phyloP scores from a whole-genome alignment of 2,797 vertebrate genomes.

The Pogonophryne albipinna region DNA sequence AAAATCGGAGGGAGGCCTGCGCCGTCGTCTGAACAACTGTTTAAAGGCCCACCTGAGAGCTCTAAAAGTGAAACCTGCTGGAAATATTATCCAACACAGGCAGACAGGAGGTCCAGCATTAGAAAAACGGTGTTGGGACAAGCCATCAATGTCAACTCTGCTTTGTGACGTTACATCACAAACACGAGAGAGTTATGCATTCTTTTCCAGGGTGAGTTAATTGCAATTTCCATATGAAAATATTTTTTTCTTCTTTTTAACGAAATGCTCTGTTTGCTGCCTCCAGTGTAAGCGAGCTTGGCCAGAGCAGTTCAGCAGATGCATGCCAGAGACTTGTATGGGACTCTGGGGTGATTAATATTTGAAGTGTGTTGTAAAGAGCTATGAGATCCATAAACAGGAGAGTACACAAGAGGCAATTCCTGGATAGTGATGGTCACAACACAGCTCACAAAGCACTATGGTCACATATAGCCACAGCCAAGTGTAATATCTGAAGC shows the following conservation, averaged over 20 bases:
- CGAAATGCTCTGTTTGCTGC: conserved; percentile 38
- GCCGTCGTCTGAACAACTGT: conserved; percentile 85
- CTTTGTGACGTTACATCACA: conserved; percentile 54
- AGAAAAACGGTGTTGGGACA: conserved; percentile 81
- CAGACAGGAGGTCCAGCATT: conserved; percentile 76
- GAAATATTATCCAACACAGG: conserved; percentile 85
- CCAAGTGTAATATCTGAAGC: conserved; percentile 31
- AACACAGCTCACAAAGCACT: conserved; percentile 68
- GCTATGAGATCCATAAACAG: conserved; percentile 82
- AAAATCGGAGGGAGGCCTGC: conserved; percentile 83
- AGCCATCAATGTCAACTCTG: conserved; percentile 67
- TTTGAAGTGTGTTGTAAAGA: conserved; percentile 84
- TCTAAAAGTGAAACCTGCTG: conserved; percentile 88
- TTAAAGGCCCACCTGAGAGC: conserved; percentile 90
- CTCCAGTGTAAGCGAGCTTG: conserved; percentile 44
- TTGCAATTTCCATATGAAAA: conserved; percentile 61
- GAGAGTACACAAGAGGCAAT: conserved; percentile 74
- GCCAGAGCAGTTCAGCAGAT: conserved; percentile 71
- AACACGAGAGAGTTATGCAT: conserved; percentile 52
- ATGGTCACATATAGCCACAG: conserved; percentile 58
- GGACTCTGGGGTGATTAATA: conserved; percentile 82
- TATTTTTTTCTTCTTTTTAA: conserved; percentile 28
- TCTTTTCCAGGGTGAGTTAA: conserved; percentile 50
- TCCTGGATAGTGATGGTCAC: conserved; percentile 64
- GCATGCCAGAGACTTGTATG: conserved; percentile 70